These are phyloP conservation scores for Synchiropus splendidus DNA, from an alignment of 2,113 vertebrate genomes.

Conservation along the genomic window DNA sequence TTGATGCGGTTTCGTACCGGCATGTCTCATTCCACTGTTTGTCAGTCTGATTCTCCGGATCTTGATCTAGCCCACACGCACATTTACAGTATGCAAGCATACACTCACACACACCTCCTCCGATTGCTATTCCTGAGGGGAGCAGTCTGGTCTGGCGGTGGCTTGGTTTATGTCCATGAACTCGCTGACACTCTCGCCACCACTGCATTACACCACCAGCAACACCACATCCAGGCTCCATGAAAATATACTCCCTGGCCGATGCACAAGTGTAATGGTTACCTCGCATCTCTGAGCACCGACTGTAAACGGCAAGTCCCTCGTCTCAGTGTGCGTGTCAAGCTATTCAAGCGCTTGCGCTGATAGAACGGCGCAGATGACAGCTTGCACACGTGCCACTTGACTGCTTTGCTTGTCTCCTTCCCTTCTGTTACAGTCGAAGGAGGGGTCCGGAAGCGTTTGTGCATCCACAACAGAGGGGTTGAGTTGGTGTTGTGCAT, in stretches of 20 bases:
- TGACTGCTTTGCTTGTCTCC: slow-evolving; percentile 46
- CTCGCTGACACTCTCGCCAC: slow-evolving; percentile 43
- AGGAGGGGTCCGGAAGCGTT: slow-evolving; percentile 16
- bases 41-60: slow-evolving; percentile 11
- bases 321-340: slow-evolving; percentile 17
- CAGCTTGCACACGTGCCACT: slow-evolving; percentile 62
- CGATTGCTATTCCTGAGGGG: slow-evolving; percentile 57
- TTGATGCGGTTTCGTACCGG: background rate
- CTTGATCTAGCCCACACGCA: slow-evolving; percentile 17
- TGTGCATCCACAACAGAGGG: slow-evolving; percentile 1
- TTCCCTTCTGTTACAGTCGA: slow-evolving; percentile 47
- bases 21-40: slow-evolving; percentile 13
- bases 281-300: background rate
- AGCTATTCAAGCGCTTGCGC: slow-evolving; percentile 48
- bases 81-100: slow-evolving; percentile 1
- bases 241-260: slow-evolving; percentile 1
- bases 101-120: slow-evolving; percentile 33
- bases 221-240: slow-evolving; percentile 23
- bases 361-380: slow-evolving; percentile 54
- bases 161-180: slow-evolving; percentile 59
- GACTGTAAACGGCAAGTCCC: background rate
- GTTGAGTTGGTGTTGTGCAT: slow-evolving; percentile 26
- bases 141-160: slow-evolving; percentile 49
- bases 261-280: background rate
- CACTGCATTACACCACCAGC: slow-evolving; percentile 50